Evolutionary conservation across 2,113 vertebrate genomes (phyloP).

Genomic region (Microtus pennsylvanicus): DNA sequence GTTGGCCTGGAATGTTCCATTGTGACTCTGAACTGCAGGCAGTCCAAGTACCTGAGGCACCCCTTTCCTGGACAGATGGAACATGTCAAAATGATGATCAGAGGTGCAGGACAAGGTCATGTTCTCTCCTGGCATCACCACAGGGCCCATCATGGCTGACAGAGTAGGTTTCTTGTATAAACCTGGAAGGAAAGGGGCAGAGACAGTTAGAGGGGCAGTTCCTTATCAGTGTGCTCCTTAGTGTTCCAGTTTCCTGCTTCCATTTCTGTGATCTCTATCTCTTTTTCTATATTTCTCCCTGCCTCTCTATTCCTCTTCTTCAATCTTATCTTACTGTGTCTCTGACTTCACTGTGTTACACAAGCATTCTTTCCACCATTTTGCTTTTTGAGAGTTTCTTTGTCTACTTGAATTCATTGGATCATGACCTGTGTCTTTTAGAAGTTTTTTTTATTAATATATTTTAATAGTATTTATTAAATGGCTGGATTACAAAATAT

Average conservation of each 20-base stretch:
- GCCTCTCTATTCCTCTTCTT: neutral
- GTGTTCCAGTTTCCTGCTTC: neutral
- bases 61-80: rapidly evolving
- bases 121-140: neutral
- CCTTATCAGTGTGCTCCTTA: no score
- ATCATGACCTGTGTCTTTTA: no score
- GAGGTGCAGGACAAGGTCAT: constrained; percentile 1
- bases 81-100: rapidly evolving
- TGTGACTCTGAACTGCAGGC: rapidly evolving
- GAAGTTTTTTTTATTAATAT: no score
- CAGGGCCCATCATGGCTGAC: rapidly evolving
- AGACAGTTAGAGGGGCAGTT: neutral
- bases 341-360: no score
- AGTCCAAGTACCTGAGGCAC: rapidly evolving
- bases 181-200: neutral
- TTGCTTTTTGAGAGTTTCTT: no score
- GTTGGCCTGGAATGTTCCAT: rapidly evolving
- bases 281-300: neutral
- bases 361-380: no score
- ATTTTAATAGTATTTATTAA: no score
- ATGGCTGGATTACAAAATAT: no score
- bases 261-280: neutral
- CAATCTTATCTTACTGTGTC: no score
- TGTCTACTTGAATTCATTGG: no score
- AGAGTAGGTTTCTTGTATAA: neutral